Base-by-base conservation (phyloP, 2,888 invertebrate genomes). In the Neoascia interrupta region DNA sequence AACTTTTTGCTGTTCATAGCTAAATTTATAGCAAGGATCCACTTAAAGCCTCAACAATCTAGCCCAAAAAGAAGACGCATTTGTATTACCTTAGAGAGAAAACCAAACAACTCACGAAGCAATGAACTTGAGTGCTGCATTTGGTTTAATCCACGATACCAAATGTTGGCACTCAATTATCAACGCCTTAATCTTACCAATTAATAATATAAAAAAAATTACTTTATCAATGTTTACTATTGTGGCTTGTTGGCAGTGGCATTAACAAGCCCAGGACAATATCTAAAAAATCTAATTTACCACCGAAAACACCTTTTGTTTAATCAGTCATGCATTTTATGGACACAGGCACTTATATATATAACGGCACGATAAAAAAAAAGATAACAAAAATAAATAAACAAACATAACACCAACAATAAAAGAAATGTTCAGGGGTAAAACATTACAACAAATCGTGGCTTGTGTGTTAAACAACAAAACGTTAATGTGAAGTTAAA, bases 401-500 rank as follows among this genome's bases (percentile, higher is more conserved):
- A 72, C 18, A 36, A 69, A 68, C 21, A 66, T 23, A 16, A 45
- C 51, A 58, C 49, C 61, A 51, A 34, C 31, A 56, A 60, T n/a
- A n/a, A n/a, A 73, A 60, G 54, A 69, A 79, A 73, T 51, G 43
- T 28, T 72, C 39, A 72, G 19, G 43, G 51, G 15, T 21, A 63
- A 34, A 45, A 63, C 23, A 16, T 63, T 61, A 51, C 41, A 60
- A 72, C 56, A 72, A 58, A 18, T 56, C 11, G 26, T 8, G 10
- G 10, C 5, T 39, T 64, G 64, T 64, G 21, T 74, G 19, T 39
- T 41, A 31, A 39, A 28, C 45, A 68, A 74, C 53, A 16, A 49
- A 70, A 58, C 49, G 15, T 26, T 58, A 37, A 36, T 26, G 26
- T 19, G 31, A 49, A 15, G 3, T 49, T 18, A 11, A 69, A 76